A percentile compares a stretch with the other conserved stretches of the same genome.
Conservation (phyloP, 92 coral and sea anemone genomes). For the Metridium senile region DNA sequence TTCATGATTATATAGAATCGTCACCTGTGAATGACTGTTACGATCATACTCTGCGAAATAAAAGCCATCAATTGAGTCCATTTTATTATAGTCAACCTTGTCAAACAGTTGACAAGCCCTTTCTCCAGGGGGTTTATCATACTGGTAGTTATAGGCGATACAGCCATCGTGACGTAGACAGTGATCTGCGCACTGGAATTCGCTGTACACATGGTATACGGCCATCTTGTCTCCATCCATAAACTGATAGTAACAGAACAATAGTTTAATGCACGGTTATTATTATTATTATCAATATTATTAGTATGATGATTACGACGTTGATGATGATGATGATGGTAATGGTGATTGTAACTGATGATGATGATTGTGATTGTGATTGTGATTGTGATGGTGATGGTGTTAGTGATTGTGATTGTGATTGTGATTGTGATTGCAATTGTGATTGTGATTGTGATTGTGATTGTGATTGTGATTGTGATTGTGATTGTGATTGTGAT, state of each 20-base stretch:
- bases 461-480: background rate
- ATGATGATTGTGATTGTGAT: background rate
- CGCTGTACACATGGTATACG: constrained; percentile 33
- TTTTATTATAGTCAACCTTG: background rate
- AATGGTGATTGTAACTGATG: background rate
- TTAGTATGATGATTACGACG: background rate
- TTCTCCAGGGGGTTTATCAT: background rate
- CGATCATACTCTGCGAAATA: background rate
- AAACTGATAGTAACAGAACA: constrained; percentile 17
- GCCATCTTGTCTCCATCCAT: constrained; percentile 31
- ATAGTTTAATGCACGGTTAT: background rate
- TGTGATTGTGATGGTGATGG: background rate
- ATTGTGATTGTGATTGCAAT: background rate
- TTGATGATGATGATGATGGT: background rate
- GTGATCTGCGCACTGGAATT: constrained; percentile 52
- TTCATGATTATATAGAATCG: too few species aligned
- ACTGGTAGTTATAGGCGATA: constrained; percentile 38
- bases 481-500: background rate
- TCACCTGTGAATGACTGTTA: background rate
- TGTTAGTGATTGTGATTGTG: background rate
- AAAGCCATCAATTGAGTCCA: background rate
- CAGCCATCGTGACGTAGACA: constrained; percentile 55
- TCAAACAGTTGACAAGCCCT: background rate
- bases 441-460: background rate
- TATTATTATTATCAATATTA: too few species aligned